Base-by-base conservation (phyloP, 2,888 invertebrate genomes). In the Hanleya hanleyi region DNA sequence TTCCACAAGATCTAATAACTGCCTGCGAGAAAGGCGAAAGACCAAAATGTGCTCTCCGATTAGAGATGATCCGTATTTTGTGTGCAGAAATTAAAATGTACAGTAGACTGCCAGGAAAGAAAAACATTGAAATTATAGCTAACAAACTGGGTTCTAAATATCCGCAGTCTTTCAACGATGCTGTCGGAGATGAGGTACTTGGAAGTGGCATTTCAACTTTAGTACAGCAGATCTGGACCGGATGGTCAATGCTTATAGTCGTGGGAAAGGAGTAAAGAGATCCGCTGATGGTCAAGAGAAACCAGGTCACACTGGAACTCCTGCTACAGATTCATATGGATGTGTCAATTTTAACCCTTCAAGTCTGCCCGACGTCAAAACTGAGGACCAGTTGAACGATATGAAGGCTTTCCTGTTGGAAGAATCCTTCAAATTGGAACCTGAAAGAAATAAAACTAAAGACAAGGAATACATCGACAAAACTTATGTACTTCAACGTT, bases 141-240 rank as follows among this genome's bases (percentile, higher is more conserved):
- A 18, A 38, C 26, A 38, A 67, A 32, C 2, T 67, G 15, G 67
- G n/a, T 18, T 47, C 41, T 22, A 26, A 47, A 47, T 67, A 67
- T 47, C 67, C 66, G 9, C n/a, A 41, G 32, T 67, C 67, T 3
- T 67, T 67, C 32, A 15, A 47, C 22, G 67, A 67, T 47, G 49
- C 29, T 22, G 47, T 67, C 22, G 47, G 32, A n/a, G 32, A 26
- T 67, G 47, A 47, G 15, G 29, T 67, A 18, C 9, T 66, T 15
- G 67, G 67, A 47, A 47, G 41, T 15, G 38, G 67, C n/a, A 32
- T 57, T 1, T 22, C 29, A 22, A 57, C 26, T 9, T 7, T 9
- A n/a, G 51, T 51, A 7, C 15, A 22, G 22, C 51, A 51, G 51
- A 51, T 51, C 7, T 51, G 12, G 57, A 57, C 22, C 4, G 57